Base-by-base conservation (phyloP, 2,888 invertebrate species). In the Sipha maydis region DNA sequence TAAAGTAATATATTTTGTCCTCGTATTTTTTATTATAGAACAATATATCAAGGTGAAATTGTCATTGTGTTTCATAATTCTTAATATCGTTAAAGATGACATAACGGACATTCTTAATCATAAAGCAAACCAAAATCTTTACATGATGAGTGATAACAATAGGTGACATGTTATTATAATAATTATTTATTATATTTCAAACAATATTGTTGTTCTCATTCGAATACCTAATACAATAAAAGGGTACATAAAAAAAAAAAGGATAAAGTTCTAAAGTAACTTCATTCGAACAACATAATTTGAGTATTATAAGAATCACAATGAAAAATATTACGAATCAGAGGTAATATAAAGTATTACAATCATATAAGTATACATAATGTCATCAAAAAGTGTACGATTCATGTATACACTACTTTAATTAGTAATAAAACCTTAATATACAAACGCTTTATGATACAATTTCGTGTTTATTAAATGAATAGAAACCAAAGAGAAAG, bases 401-500 rank as follows among this genome's bases (percentile, higher is more conserved):
- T 25, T 21, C 4, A 21, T 61, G 19, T 61, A 61, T 61, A 61
- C 21, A 61, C 0, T 61, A 61, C 7, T 61, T 61, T 5, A 61
- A 25, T 56, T 56, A 56, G 56, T 56, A 48, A 48, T 48, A 19
- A 56, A 56, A 56, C 1, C 21, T 56, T 21, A 17, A 56, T 56
- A 56, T 56, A 56, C 56, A 56, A 19, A 73, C 34, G 38, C 21
- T 73, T 73, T 19, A 21, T 34, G 31, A 38, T 21, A 75, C 48
- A 54, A 77, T 77, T 84, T 85, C 48, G 31, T 25, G 67, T 85
- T 78, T 9, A 67, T 85, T 69, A 78, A 54, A 34, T 85, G 34
- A 48, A 69, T 85, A 85, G 85, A 85, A 85, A 85, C 69, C 85
- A 78, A 31, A 85, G 85, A 78, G 77, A 85, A 78, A 85, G 85